Conservation (phyloP, 2,797 vertebrate species). For the Poliocrania exsul region DNA sequence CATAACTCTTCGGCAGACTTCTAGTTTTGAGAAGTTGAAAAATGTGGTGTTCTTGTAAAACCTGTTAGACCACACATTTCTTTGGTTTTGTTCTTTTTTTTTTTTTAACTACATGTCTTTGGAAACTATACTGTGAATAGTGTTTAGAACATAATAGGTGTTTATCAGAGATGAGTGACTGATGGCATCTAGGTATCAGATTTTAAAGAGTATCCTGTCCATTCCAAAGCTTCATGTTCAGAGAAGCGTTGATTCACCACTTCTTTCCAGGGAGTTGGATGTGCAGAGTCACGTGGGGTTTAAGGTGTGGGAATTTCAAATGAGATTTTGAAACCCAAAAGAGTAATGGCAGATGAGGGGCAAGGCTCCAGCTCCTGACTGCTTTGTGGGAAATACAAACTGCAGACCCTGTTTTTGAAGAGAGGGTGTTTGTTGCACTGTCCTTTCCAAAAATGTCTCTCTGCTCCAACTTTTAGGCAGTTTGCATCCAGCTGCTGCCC, state of each 20-base stretch:
- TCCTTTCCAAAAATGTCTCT: neutral
- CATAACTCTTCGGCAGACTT: neutral
- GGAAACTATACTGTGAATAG: neutral
- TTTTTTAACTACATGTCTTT: neutral
- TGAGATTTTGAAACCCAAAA: neutral
- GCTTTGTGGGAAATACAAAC: neutral
- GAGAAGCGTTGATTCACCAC: neutral
- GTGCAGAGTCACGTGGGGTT: neutral
- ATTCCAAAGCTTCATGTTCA: neutral
- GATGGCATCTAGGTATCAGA: neutral
- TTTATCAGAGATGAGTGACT: neutral
- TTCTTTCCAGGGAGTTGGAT: conserved; percentile 27
- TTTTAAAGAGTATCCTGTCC: neutral
- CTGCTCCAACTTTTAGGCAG: neutral
- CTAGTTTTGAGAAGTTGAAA: neutral
- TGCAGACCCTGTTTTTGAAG: neutral
- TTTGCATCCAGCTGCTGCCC: conserved; percentile 37
- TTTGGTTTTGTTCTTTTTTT: neutral
- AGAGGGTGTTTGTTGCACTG: neutral
- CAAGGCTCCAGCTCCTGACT: neutral
- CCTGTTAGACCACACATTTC: neutral
- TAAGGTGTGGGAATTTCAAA: conserved; percentile 21
- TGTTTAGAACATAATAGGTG: neutral
- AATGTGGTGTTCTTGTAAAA: neutral
- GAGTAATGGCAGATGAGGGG: neutral